Base-by-base conservation (phyloP, 1,140 invertebrate species). In the Drosophila suzukii region DNA sequence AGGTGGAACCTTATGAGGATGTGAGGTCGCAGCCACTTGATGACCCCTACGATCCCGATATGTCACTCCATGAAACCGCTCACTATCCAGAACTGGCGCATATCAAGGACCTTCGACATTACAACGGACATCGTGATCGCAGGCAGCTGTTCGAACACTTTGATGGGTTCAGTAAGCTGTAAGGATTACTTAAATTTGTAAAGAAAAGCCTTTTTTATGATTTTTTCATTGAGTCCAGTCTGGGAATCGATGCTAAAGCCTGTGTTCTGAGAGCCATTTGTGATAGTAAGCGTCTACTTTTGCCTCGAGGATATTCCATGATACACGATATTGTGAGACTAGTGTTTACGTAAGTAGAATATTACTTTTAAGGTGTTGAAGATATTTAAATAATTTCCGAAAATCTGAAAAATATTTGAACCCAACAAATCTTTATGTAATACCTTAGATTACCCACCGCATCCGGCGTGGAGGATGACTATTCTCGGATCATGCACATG, bases 271-370 rank as follows among this genome's bases (percentile, higher is more conserved):
- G 91, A 6, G 88, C 88, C 10, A 91, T 92, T 6, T 92, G 91
- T 46, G 88, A 91, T 30, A 81, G 88, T 32, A 92, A 91, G 20
- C 53, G 81, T 0, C 41, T 91, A 36, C 71, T 92, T 0, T 20
- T 92, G 30, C 91, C 91, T 0, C 75, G 75, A 1, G 91, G 91
- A 1, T 92, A 92, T 20, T 92, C 91, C 32, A 84, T 92, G 82
- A 46, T 90, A 6, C 91, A 91, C 36, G 91, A 92, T 44, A 90
- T 92, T 32, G 58, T 92, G 6, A 61, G 91, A 0, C 47, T 91
- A 8, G 56, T 92, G 6, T 91, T 92, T 10, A 91, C 84, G 91
- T 92, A 70, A 73, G 91, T 54, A 0, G 1, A 12, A 3, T 0
- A 0, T 0, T 10, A 20, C 11, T 6, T 10, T 30, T 11, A 20